These are phyloP conservation scores for Rhodinocichla rosea DNA, from an alignment of 2,113 vertebrate species.

Conservation along the genomic window DNA sequence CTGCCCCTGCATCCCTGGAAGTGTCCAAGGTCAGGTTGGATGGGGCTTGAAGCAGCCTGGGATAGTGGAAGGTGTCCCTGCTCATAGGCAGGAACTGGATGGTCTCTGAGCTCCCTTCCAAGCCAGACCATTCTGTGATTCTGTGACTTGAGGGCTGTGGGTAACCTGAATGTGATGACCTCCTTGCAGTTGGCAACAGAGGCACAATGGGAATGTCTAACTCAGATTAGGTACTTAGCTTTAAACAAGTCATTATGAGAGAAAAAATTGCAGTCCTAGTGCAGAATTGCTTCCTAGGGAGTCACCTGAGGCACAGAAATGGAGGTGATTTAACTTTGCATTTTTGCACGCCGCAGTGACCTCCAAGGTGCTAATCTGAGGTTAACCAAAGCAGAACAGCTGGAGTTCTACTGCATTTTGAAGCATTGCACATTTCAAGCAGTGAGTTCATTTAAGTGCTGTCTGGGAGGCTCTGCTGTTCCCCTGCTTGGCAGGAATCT, in stretches of 20 bases:
- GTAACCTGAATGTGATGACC: neutral
- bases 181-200: neutral
- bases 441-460: neutral
- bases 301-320: neutral
- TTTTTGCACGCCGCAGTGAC: neutral
- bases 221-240: neutral
- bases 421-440: neutral
- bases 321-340: neutral
- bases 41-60: neutral
- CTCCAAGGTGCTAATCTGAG: neutral
- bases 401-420: neutral
- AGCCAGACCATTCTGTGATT: neutral
- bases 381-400: neutral
- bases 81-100: fast-evolving
- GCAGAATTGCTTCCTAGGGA: neutral
- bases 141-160: neutral
- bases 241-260: neutral
- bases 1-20: neutral
- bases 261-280: neutral
- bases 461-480: constrained; percentile 14
- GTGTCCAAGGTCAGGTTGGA: neutral
- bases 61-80: neutral
- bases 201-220: neutral
- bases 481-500: constrained; percentile 35
- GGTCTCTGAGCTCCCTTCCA: neutral